Evolutionary conservation across 2,113 vertebrate genomes (phyloP).

Genomic region (Paedocypris sp.): DNA sequence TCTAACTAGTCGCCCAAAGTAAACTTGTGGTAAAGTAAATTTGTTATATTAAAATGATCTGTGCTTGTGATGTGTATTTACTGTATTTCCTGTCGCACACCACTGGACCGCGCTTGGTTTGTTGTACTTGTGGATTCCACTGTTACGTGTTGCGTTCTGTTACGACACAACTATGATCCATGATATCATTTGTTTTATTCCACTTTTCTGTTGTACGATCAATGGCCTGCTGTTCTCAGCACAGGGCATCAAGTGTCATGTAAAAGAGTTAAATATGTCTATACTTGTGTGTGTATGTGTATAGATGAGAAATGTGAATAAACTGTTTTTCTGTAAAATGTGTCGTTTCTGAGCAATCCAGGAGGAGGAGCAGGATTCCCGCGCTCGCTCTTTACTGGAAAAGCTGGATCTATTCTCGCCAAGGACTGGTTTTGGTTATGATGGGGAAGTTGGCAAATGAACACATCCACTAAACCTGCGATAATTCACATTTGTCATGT

Average conservation of each 20-base stretch:
- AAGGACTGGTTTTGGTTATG: background rate
- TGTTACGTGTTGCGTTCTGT: background rate
- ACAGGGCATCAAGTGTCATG: background rate
- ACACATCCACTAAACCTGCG: background rate
- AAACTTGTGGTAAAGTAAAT: background rate
- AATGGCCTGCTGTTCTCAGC: background rate
- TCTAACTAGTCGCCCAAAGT: background rate
- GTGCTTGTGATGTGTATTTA: background rate
- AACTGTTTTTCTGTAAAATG: no score
- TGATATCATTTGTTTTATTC: background rate
- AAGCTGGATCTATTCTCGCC: no score
- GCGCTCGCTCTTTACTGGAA: no score
- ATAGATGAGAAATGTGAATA: background rate
- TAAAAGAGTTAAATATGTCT: background rate
- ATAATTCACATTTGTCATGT: background rate
- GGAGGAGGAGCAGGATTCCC: slow-evolving; percentile 1
- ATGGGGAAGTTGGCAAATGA: background rate
- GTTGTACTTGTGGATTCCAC: background rate
- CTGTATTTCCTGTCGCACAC: background rate
- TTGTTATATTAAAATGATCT: background rate
- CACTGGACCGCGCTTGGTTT: background rate
- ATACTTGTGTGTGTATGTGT: background rate
- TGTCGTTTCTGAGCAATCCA: background rate
- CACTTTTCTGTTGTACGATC: background rate
- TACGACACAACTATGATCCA: background rate